Base-by-base conservation (phyloP, 2,113 vertebrate species). In the Talpa occidentalis region DNA sequence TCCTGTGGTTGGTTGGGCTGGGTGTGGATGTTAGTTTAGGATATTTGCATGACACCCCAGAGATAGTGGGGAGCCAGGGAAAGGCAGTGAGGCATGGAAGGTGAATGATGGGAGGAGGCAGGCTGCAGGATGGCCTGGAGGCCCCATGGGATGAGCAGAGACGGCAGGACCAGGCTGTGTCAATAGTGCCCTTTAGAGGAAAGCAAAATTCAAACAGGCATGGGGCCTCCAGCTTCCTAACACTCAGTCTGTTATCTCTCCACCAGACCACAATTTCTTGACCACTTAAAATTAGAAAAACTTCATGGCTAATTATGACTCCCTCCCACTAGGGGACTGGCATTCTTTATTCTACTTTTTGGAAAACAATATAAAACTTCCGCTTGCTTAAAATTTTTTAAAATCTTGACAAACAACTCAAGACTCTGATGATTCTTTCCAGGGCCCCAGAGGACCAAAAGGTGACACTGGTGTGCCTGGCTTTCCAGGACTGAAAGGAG, bases 391-490 rank as follows among this genome's bases (percentile, higher is more conserved):
- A 88, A 88, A 10, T 5, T 62, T 90, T 90, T 91, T 47, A 28
- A 54, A 28, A 54, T 84, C 15, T 59, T 76, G 60, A 66, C 35
- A 76, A 90, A 42, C 49, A 78, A 70, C 22, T 40, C n/a, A 80
- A 26, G 21, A 5, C 2, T 80, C 47, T 37, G n/a, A 93, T 37
- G 69, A 90, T 88, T 94, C 82, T 22, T 95, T 94, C 42, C 89
- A 99, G 99, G 99, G 99, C 3, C 98, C 98, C 1, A 98, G 30
- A 79, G 99, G 99, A 97, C 99, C 98, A 1, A 99, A 99, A 93
- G 99, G 99, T 32, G 99, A 99, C 87, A 83, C 64, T 8, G 99
- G 99, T 1, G 91, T 98, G 19, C 98, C 98, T 96, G 99, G 99
- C 84, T 84, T 98, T 54, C 98, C 97, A 64, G 99, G 99, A 94